A percentile compares a stretch with the other conserved stretches of the same genome.
Conservation (phyloP, 1,140 invertebrate genomes). For the Aphis craccivora region DNA sequence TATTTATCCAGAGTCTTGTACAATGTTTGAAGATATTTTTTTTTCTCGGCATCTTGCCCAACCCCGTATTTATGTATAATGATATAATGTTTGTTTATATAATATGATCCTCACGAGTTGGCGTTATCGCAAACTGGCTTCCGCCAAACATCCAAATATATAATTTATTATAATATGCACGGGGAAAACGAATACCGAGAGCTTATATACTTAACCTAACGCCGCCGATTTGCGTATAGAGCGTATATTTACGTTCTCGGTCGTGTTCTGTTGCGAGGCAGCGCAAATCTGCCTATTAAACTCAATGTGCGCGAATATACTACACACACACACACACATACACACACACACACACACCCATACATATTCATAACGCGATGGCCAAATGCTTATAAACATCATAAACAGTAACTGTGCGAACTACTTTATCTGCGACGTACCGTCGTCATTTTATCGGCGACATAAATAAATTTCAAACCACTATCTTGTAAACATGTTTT, state of each 20-base stretch:
- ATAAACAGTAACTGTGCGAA: neutral
- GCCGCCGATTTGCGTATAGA: neutral
- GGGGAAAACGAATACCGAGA: neutral
- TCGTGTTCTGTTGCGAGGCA: neutral
- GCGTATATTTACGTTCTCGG: neutral
- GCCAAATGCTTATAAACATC: neutral
- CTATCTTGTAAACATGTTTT: neutral
- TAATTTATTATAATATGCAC: neutral
- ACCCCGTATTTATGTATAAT: neutral
- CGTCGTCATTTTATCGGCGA: neutral
- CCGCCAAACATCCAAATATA: neutral
- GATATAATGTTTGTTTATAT: neutral
- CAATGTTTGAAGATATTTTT: neutral
- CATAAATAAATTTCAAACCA: neutral
- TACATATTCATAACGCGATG: neutral
- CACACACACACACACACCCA: too few relatives aligned
- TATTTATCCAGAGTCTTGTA: neutral
- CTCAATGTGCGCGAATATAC: neutral
- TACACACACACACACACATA: too few relatives aligned
- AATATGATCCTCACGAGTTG: neutral
- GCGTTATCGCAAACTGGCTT: neutral
- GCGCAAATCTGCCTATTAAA: neutral
- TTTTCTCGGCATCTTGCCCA: neutral
- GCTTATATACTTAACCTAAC: neutral
- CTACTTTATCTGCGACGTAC: neutral